Conservation (phyloP, 2,113 vertebrate genomes). For the Scomber japonicus region DNA sequence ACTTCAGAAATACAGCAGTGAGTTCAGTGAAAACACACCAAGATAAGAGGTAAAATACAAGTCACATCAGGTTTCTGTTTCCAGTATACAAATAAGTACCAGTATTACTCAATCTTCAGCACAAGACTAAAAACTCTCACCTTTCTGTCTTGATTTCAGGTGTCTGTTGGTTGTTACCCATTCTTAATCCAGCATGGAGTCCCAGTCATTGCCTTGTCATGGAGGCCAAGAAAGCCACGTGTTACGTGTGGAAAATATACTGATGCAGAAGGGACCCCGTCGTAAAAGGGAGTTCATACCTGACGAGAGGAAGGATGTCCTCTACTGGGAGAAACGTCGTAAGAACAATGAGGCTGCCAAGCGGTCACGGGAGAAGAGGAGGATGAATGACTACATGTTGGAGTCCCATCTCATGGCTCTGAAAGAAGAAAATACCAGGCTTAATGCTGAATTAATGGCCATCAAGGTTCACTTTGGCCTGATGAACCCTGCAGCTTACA, state of each 20-base stretch:
- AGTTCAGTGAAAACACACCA: background rate
- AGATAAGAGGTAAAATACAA: background rate
- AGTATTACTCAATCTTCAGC: conserved; percentile 5
- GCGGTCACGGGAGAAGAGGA: conserved; percentile 91
- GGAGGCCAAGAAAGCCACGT: conserved; percentile 11
- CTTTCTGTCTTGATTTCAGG: conserved; percentile 33
- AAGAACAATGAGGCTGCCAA: conserved; percentile 95
- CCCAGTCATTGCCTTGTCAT: conserved; percentile 28
- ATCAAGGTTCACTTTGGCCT: conserved; percentile 87
- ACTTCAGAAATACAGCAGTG: background rate
- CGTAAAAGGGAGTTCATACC: conserved; percentile 92
- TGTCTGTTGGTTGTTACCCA: conserved; percentile 1
- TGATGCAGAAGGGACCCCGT: conserved; percentile 65
- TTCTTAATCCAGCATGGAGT: conserved; percentile 69
- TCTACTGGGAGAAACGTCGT: conserved; percentile 93
- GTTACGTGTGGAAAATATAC: conserved; percentile 27
- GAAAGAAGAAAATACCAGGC: conserved; percentile 88
- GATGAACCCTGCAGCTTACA: conserved; percentile 43
- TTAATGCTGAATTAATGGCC: conserved; percentile 87
- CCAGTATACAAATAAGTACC: background rate
- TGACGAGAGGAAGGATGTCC: conserved; percentile 90
- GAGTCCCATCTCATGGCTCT: conserved; percentile 86
- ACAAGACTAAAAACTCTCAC: background rate
- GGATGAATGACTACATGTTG: conserved; percentile 86
- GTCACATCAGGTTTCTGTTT: background rate